Evolutionary conservation across 2,113 vertebrate genomes (phyloP).

Genomic region (Papio anubis): DNA sequence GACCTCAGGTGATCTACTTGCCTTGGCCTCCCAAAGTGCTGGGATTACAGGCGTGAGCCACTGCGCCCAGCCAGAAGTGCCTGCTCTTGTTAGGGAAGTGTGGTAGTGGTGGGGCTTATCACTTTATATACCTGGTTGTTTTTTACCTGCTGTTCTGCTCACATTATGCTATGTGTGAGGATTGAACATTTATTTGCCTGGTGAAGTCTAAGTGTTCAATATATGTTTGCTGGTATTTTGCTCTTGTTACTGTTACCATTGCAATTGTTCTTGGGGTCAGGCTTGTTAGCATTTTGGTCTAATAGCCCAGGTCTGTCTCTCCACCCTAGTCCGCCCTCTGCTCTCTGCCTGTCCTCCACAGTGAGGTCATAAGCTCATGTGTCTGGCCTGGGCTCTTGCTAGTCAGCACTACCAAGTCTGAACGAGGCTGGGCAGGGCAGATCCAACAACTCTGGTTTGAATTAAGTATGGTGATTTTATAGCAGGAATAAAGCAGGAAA

Average conservation of each 20-base stretch:
- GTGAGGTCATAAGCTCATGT: not conserved
- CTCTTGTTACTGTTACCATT: not conserved
- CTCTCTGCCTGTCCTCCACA: not conserved
- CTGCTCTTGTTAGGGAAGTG: not conserved
- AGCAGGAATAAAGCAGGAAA: not conserved
- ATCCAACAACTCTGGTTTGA: not conserved
- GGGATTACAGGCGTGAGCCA: too few relatives aligned
- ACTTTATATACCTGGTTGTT: not conserved
- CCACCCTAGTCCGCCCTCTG: not conserved
- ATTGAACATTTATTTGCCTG: not conserved
- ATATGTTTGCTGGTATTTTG: too few relatives aligned
- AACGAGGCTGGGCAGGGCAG: not conserved
- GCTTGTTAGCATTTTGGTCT: not conserved
- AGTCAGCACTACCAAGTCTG: not conserved
- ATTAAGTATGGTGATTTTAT: not conserved
- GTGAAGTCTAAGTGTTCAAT: not conserved
- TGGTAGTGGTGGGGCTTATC: rapidly evolving
- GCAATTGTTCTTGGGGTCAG: not conserved
- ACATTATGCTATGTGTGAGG: not conserved
- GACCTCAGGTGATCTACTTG: too few relatives aligned
- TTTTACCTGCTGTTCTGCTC: not conserved
- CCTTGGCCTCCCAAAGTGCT: too few relatives aligned
- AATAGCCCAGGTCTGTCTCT: not conserved
- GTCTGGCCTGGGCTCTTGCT: not conserved
- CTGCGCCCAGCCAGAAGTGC: too few relatives aligned